phyloP scores from a whole-genome alignment of 2,888 invertebrate genomes.

The Boloria euphrosyne region DNA sequence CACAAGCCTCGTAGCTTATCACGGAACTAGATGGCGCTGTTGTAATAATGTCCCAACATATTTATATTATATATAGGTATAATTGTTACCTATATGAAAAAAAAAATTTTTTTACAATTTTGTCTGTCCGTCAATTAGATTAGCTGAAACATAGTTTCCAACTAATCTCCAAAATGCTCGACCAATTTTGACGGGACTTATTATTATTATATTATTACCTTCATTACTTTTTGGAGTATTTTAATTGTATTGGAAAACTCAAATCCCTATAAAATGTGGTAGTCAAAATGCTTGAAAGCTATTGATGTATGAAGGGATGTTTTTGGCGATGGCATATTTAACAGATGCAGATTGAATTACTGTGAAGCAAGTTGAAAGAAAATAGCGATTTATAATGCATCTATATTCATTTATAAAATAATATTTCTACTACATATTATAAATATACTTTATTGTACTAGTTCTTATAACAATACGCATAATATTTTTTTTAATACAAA shows the following conservation, averaged over 20 bases:
- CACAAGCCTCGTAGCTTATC: no score
- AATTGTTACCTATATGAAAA: no score
- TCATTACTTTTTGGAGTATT: no score
- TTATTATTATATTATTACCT: no score
- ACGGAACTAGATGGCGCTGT: no score
- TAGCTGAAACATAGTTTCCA: no score
- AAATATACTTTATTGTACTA: not conserved
- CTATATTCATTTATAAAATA: not conserved
- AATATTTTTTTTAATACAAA: not conserved
- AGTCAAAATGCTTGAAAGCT: constrained; percentile 21
- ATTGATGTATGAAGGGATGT: constrained; percentile 16
- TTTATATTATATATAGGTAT: no score
- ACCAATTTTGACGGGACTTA: no score
- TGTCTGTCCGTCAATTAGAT: no score
- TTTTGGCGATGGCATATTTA: constrained; percentile 25
- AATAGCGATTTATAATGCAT: not conserved
- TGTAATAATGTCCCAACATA: no score
- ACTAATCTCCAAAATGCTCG: no score
- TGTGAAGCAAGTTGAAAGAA: constrained; percentile 9
- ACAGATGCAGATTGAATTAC: constrained; percentile 15
- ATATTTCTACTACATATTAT: not conserved
- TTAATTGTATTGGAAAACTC: not conserved
- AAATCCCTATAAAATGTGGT: not conserved
- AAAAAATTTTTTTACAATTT: no score
- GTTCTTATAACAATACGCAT: not conserved